Conservation (phyloP, 2,888 invertebrate species). For the Nebria brevicollis region DNA sequence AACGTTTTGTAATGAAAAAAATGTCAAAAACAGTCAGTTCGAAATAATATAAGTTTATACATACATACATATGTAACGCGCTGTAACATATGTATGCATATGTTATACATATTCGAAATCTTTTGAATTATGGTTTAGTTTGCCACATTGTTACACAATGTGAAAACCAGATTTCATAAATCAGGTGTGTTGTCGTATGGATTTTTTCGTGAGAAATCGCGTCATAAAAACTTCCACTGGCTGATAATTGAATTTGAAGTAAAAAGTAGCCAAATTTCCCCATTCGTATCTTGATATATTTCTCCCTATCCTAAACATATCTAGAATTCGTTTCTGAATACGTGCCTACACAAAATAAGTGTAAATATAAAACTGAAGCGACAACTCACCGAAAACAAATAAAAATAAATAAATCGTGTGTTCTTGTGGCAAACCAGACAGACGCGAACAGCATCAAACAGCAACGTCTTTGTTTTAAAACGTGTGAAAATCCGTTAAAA, state of each 20-base stretch:
- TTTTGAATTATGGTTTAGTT: neutral
- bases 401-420: neutral
- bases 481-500: neutral
- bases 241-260: neutral
- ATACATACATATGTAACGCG: neutral
- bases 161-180: conserved; percentile 9
- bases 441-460: neutral
- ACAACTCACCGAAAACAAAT: neutral
- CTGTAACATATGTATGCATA: neutral
- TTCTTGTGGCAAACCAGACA: too few relatives aligned
- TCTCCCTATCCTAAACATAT: too few relatives aligned
- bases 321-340: neutral
- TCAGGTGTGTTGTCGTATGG: conserved; percentile 20
- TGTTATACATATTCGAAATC: neutral
- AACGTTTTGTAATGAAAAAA: neutral
- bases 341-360: neutral
- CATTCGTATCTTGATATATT: too few relatives aligned
- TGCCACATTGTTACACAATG: neutral
- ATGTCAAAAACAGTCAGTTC: neutral
- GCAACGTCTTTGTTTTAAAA: neutral
- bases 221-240: neutral
- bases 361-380: neutral
- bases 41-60: neutral
- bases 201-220: neutral
- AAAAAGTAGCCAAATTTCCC: too few relatives aligned